Evolutionary conservation across 2,888 invertebrate genomes (phyloP), one percentile per base, ranked within the genome.

Genomic region (Ophion ellenae): DNA sequence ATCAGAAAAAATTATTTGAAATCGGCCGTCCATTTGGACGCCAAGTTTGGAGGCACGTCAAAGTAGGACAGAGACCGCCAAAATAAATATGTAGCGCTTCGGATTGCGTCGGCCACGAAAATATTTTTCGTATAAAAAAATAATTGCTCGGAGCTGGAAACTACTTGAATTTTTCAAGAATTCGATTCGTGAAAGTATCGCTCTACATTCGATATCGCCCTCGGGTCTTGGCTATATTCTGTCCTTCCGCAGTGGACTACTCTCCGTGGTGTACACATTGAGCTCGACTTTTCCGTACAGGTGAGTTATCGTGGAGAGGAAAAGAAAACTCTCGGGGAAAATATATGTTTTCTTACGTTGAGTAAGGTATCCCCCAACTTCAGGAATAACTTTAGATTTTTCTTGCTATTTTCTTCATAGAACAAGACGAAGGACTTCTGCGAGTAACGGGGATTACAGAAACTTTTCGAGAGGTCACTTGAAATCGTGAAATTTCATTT

Each of bases 381-480:
- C 40, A 57, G 69, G 32, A 81, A 66, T 9, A 79, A 76, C 57
- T 74, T 47, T 0, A 47, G 67, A 40, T 69, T 75, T 57, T 75
- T 80, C 59, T 69, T 59, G 17, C 10, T 53, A 14, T 53, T 53
- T 53, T 53, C 53, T 53, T 53, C 47, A 75, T 20, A 67, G 28
- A 17, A 61, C 67, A 81, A 36, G 57, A 63, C 11, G 20, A 45
- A 53, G 64, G 40, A 64, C 28, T 57, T n/a, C 11, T 7, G 28
- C 53, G 71, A 74, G 40, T 67, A 74, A 61, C 45, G 67, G 81
- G 71, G 24, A 73, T 81, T 69, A 73, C 77, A 61, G 84, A 76
- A 81, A 84, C 76, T 76, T 66, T 66, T 81, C 32, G 75, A 76
- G 71, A 76, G 76, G 75, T 59, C 70, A 75, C 70, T 71, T 53